Evolutionary conservation across 2,797 vertebrate genomes (phyloP).

Genomic region (Hephaestus fuliginosus): DNA sequence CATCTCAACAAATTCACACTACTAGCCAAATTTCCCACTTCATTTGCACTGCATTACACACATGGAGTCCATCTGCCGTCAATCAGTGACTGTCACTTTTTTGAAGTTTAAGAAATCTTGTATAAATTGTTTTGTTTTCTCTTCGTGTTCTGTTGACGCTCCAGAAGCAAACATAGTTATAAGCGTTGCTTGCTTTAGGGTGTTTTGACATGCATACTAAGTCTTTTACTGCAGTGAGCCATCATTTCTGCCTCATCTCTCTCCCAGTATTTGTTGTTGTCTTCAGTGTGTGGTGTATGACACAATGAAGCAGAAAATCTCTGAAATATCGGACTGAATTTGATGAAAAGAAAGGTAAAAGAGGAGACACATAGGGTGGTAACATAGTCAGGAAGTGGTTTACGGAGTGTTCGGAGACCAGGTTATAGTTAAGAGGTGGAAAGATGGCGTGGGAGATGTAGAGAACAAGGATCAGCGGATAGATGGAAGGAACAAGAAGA

Average conservation of each 20-base stretch:
- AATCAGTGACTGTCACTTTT: conserved; percentile 7
- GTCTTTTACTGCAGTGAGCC: not conserved
- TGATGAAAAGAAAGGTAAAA: not conserved
- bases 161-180: not conserved
- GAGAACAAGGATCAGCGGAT: not conserved
- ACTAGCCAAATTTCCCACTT: conserved; percentile 15
- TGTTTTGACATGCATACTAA: conserved; percentile 12
- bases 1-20: conserved; percentile 39
- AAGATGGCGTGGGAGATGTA: not conserved
- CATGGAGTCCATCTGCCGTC: conserved; percentile 31
- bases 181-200: not conserved
- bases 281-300: not conserved
- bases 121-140: conserved; percentile 7
- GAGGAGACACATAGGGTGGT: not conserved
- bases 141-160: not conserved
- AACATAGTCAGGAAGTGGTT: not conserved
- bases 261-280: not conserved
- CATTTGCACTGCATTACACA: conserved; percentile 21
- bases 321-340: not conserved
- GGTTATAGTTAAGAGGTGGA: not conserved
- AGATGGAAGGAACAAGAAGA: conserved; percentile 1
- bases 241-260: conserved; percentile 4
- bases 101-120: not conserved
- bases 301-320: not conserved
- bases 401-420: not conserved